Evolutionary conservation across 2,797 vertebrate species (phyloP).

Genomic region (Gallinago solitaria): DNA sequence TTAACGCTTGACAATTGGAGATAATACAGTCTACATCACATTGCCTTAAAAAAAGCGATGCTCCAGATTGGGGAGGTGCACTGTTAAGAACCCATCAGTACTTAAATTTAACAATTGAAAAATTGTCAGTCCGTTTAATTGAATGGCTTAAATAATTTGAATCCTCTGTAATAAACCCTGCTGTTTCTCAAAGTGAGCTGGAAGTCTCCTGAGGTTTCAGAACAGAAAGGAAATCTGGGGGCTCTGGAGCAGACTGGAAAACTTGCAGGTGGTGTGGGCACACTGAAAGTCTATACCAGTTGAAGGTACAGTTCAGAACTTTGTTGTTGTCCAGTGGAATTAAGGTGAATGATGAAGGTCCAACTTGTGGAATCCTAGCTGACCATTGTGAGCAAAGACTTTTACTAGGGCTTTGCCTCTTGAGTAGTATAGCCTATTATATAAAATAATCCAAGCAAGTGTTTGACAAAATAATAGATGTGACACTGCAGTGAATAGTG

Average conservation of each 20-base stretch:
- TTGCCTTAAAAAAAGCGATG: accelerated
- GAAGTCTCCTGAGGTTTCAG: not conserved
- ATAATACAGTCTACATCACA: not conserved
- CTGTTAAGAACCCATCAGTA: not conserved
- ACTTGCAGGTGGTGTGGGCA: not conserved
- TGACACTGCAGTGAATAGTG: not conserved
- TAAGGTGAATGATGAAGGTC: not conserved
- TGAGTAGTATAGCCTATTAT: not conserved
- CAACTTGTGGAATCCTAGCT: not conserved
- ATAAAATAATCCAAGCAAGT: not conserved
- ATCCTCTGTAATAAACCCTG: not conserved
- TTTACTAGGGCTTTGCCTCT: not conserved
- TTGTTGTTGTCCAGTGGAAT: accelerated
- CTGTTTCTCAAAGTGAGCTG: not conserved
- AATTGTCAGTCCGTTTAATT: not conserved
- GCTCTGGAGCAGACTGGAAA: not conserved
- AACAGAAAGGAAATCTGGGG: not conserved
- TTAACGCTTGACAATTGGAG: not conserved
- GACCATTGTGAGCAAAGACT: not conserved
- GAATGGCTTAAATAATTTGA: not conserved
- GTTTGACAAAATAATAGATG: not conserved
- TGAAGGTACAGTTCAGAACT: not conserved
- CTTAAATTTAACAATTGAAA: not conserved
- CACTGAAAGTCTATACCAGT: not conserved
- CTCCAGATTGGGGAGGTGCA: not conserved